Evolutionary conservation across 2,797 vertebrate species (phyloP), one percentile per base, ranked within the genome.

Genomic region (Staurois parvus): DNA sequence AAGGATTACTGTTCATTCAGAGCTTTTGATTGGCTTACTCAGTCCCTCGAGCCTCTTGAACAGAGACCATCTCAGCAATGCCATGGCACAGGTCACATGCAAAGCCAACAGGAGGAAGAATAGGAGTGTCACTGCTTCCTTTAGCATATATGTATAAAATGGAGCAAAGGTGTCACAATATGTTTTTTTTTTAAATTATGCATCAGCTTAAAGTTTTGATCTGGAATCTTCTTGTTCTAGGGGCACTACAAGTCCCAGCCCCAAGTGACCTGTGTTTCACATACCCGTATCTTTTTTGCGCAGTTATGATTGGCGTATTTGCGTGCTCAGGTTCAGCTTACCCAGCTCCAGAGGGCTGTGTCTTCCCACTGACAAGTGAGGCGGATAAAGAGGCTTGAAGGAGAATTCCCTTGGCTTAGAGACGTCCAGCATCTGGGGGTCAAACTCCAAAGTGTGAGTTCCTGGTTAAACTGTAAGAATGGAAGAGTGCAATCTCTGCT

Each of bases 381-480:
- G 48, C 17, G 34, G 40, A 64, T 24, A 56, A 88, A 40, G 64
- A 37, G 34, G 8, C 19, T 62, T 5, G 88, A 78, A 84, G 88
- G 88, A 91, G 84, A 88, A 88, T 88, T 88, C 87, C 69, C 30
- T 10, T 24, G 7, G 24, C 26, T 67, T 4, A 48, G 82, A n/a
- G 81, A 85, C 79, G 87, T 87, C 85, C 88, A 82, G 88, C 91
- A 90, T 92, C 90, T 85, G 76, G 85, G 85, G 91, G 90, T 92
- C 92, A 93, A 93, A 93, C 88, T 93, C 92, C 92, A 93, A 89
- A n/a, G 90, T 87, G 86, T 89, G 81, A 88, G 77, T 72, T 15
- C 2, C 52, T 66, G 59, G 85, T 89, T 52, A 45, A 37, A 70
- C 81, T 73, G 79, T 86, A 88, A 81, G 72, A 88, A 72, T 32